A percentile compares a stretch with the other conserved stretches of the same genome.
These are phyloP conservation scores for Saguinus imperator DNA, from an alignment of 2,113 vertebrate genomes.

Conservation along the genomic window DNA sequence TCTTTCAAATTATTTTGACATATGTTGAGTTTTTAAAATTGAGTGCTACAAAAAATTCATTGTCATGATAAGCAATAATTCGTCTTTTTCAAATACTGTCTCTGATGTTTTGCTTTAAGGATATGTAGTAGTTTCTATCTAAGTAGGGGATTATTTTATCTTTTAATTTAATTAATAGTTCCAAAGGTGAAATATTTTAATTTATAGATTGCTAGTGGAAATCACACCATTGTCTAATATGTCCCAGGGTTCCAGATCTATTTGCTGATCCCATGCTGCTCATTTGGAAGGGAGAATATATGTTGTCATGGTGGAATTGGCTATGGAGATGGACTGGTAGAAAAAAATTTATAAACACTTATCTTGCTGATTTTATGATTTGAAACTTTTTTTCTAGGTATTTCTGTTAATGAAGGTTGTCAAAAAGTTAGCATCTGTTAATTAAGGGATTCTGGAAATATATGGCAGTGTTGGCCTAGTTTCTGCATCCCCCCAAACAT, in stretches of 20 bases:
- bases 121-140: background rate
- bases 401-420: conserved; percentile 50
- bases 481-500: background rate
- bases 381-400: background rate
- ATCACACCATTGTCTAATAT: background rate
- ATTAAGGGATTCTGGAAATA: conserved; percentile 7
- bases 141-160: background rate
- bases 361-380: conserved; percentile 14
- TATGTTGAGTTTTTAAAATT: conserved; percentile 43
- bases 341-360: background rate
- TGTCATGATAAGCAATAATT: background rate
- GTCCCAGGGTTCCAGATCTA: background rate
- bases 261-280: background rate
- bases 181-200: conserved; percentile 1
- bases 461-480: background rate
- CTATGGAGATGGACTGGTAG: background rate
- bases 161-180: conserved; percentile 17
- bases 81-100: background rate
- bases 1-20: background rate
- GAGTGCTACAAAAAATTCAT: background rate
- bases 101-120: conserved; percentile 28
- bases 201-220: conserved; percentile 26
- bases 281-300: background rate
- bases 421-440: background rate
- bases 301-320: background rate